Conservation (phyloP, 2,888 invertebrate species). For the Melinaea menophilus region DNA sequence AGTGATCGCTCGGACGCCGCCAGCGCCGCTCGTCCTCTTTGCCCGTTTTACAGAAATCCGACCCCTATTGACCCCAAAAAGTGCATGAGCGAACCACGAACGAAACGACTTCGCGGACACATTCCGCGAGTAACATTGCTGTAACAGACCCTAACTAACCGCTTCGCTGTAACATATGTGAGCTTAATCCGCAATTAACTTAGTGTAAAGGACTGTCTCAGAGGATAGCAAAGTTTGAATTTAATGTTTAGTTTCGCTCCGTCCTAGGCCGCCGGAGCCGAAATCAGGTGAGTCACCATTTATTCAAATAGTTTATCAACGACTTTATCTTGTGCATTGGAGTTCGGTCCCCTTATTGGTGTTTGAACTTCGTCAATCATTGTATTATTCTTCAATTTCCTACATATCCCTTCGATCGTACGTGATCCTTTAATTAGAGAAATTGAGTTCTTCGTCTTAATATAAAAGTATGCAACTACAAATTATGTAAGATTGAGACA, state of each 20-base stretch:
- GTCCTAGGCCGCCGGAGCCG: constrained; percentile 39
- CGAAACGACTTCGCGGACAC: constrained; percentile 57
- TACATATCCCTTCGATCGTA: too few species aligned
- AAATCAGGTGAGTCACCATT: constrained; percentile 55
- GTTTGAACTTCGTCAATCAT: too few species aligned
- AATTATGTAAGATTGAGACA: too few species aligned
- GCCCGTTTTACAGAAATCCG: constrained; percentile 48
- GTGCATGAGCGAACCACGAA: constrained; percentile 66
- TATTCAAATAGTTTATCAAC: constrained; percentile 26
- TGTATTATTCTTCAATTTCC: too few species aligned
- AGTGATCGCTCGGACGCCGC: constrained; percentile 67
- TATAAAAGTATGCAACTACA: too few species aligned
- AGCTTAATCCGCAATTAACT: constrained; percentile 53
- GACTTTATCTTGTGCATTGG: background rate
- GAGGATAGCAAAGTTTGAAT: constrained; percentile 40
- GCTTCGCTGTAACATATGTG: constrained; percentile 59
- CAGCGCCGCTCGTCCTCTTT: constrained; percentile 48
- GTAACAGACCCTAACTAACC: constrained; percentile 41
- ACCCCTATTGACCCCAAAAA: constrained; percentile 67
- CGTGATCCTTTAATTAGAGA: too few species aligned
- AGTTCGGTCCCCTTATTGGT: too few species aligned
- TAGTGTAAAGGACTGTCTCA: constrained; percentile 53
- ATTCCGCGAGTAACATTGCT: constrained; percentile 46
- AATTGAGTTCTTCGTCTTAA: too few species aligned
- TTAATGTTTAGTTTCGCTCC: constrained; percentile 48